Base-by-base conservation (phyloP, 2,888 invertebrate genomes). In the Fissipunctia ypsillon region DNA sequence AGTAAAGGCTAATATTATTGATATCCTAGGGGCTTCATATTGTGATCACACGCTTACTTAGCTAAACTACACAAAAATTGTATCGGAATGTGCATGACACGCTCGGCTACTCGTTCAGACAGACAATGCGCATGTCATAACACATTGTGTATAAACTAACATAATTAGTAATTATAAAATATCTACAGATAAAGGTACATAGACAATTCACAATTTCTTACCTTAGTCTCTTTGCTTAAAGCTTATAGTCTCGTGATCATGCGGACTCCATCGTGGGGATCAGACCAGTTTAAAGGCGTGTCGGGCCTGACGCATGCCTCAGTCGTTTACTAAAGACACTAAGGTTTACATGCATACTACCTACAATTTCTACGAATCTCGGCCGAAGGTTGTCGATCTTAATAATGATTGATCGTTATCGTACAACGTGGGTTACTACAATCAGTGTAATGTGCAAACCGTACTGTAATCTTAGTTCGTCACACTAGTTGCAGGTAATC, bases 211-310 rank as follows among this genome's bases (percentile, higher is more conserved):
- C 89, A 84, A 87, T 91, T 88, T 87, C 75, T 85, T 87, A 90
- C 84, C 85, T 90, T 92, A 93, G 91, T 93, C 90, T 92, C 89
- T 88, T 88, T 86, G 84, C 90, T 94, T 94, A 94, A 94, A 94
- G 94, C 94, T 94, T 90, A 90, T 84, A 83, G 77, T 91, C 88
- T 86, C 89, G 86, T 89, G 84, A 86, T 74, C 84, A 86, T 88
- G 87, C 81, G 73, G 83, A 80, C 77, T 89, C 78, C 70, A 54
- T 87, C 87, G 89, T 88, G 88, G 89, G 88, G 90, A 82, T 83
- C 84, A 76, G 87, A 87, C 88, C 90, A 89, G 83, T 91, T 91
- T 91, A 89, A 68, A 90, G 91, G 91, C 91, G 81, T 89, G 90
- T 87, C 70, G 79, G 85, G 91, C 91, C 90, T 88, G 73, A 83